Percentiles rank a stretch among this genome's conserved stretches.
Conservation (phyloP, 2,888 invertebrate species). For the Pristionchus fissidentatus region DNA sequence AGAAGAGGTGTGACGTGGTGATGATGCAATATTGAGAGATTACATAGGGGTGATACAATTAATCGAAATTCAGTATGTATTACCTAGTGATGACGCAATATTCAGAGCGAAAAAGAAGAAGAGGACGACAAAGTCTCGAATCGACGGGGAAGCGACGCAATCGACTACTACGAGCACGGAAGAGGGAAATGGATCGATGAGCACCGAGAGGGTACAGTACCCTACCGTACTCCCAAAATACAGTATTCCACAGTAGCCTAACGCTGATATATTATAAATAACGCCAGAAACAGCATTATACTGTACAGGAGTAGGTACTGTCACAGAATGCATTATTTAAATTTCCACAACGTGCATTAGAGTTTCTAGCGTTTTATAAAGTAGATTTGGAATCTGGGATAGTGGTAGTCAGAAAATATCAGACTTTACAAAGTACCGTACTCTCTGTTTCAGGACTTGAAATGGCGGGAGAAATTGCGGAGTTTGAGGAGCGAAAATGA, state of each 20-base stretch:
- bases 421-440: no score
- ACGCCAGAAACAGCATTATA: no score
- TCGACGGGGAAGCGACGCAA: neutral
- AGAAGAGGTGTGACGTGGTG: neutral
- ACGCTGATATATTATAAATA: no score
- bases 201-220: neutral
- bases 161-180: slow-evolving; percentile 10
- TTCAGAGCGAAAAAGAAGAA: slow-evolving; percentile 18
- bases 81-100: neutral
- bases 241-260: neutral
- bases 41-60: no score
- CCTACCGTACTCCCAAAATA: neutral
- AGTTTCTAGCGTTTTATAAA: no score
- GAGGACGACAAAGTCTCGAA: neutral
- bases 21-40: neutral
- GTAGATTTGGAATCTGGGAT: no score
- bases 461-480: slow-evolving; percentile 38
- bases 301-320: no score
- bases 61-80: no score
- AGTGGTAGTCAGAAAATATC: no score
- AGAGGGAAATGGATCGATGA: neutral
- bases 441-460: neutral
- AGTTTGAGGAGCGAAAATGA: slow-evolving; percentile 23
- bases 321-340: no score
- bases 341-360: no score